These are phyloP conservation scores for Melieria picta DNA, from an alignment of 2,888 invertebrate species.

Conservation along the genomic window DNA sequence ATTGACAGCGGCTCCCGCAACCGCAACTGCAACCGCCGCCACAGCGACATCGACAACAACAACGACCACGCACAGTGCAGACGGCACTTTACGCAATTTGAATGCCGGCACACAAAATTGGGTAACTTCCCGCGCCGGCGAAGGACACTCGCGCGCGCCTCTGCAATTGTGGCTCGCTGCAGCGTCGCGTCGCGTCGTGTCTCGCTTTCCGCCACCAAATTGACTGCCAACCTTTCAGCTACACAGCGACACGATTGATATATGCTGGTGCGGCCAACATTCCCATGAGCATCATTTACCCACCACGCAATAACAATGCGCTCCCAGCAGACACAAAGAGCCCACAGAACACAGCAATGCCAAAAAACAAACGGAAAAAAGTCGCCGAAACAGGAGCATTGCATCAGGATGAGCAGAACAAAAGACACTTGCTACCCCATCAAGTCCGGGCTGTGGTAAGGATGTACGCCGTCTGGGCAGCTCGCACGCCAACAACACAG, in stretches of 20 bases:
- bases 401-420: neutral
- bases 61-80: slow-evolving; percentile 22
- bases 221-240: slow-evolving; percentile 44
- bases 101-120: slow-evolving; percentile 64
- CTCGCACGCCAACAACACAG: neutral
- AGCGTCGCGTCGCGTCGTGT: neutral
- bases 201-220: slow-evolving; percentile 46
- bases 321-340: slow-evolving; percentile 35
- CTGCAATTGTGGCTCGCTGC: neutral
- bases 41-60: slow-evolving; percentile 47
- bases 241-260: slow-evolving; percentile 56
- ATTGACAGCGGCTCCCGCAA: slow-evolving; percentile 18
- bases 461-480: no score
- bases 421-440: slow-evolving; percentile 3
- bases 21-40: neutral
- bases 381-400: neutral
- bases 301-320: slow-evolving; percentile 45
- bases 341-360: neutral
- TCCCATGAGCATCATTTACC: slow-evolving; percentile 57
- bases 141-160: slow-evolving; percentile 34
- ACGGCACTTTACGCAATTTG: slow-evolving; percentile 51
- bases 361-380: slow-evolving; percentile 17
- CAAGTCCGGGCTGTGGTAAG: neutral
- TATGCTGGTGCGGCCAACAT: slow-evolving; percentile 58
- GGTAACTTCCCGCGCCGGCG: slow-evolving; percentile 66